Base-by-base conservation (phyloP, 2,888 invertebrate genomes). In the Drosophila cognata region DNA sequence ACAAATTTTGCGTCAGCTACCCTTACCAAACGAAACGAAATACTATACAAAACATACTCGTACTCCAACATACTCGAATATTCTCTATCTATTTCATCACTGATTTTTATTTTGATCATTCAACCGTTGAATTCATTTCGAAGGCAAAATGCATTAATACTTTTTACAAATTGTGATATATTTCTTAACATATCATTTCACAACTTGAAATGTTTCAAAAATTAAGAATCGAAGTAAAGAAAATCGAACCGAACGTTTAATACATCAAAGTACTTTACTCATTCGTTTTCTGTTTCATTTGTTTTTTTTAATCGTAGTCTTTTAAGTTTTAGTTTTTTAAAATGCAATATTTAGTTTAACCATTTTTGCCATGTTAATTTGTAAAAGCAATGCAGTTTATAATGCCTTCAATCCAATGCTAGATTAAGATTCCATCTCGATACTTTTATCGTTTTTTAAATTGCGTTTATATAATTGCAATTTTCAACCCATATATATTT, bases 91-190 rank as follows among this genome's bases (percentile, higher is more conserved):
- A 55, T n/a, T 61, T 67, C 57, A 31, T 46, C 52, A 57, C 56
- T 60, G 59, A 67, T 67, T 29, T 61, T 46, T 43, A 18, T 31
- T 41, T 41, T 38, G 38, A 28, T 46, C 41, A 52, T 52, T 61
- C 41, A 69, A 75, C 63, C 70, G 67, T 77, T 86, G 59, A 74
- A 68, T 84, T 82, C 21, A 67, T 81, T 86, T 84, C 61, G 69
- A 82, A 72, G 71, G 79, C 72, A 72, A 77, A 79, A 88, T 69
- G 88, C 88, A 88, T 87, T 80, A 78, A 81, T 74, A 81, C 86
- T 79, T 88, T 88, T 91, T 91, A 91, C 90, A 86, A 90, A 91
- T 91, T 91, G 91, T 91, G 91, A 91, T 88, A 88, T 91, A 91
- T 88, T 91, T 91, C 90, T 91, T 83, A 88, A 89, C 88, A 91